Evolutionary conservation across 2,113 vertebrate species (phyloP), one percentile per base, ranked within the genome.

Genomic region (Nycticryphes semicollaris): DNA sequence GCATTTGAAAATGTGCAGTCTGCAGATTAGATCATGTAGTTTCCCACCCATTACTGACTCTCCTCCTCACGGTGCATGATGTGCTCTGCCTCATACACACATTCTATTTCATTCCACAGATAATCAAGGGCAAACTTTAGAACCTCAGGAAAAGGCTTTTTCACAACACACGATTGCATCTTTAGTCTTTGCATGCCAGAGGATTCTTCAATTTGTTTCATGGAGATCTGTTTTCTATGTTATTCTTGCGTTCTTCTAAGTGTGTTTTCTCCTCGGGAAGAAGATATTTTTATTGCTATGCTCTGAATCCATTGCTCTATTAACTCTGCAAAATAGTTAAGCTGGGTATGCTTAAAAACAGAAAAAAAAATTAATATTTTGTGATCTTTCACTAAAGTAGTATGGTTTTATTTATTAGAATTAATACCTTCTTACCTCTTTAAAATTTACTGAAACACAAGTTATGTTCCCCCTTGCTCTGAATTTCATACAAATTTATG

Each of bases 41-140:
- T 97, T 96, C 89, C 94, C 94, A 95, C 92, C 92, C 93, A 92
- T 96, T 97, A 95, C 96, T 94, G 94, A 86, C 75, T 93, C 76
- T 89, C 39, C 48, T 94, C 59, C 87, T 89, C 28, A 5, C 15
- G 1, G 84, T 83, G 74, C 77, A 86, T 0, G 4, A 87, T 93
- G 94, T 91, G 72, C 51, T 94, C 78, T 95, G 81, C 77, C 92
- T 96, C 91, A 69, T 93, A 62, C 62, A 56, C 73, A 73, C 83
- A 88, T 96, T 97, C 92, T 96, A 89, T 95, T 97, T 91, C 92
- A 24, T 97, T 97, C 94, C 91, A 87, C 89, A 96, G 87, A 97
- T 97, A 98, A 98, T 98, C 97, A 98, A 96, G 94, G 95, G 54
- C 82, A 98, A 97, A 98, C 96, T 97, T 97, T 94, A 93, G 96